A percentile compares a stretch with the other conserved stretches of the same genome.
These are phyloP conservation scores for Fulmarus glacialis DNA, from an alignment of 2,113 vertebrate genomes.

Conservation along the genomic window DNA sequence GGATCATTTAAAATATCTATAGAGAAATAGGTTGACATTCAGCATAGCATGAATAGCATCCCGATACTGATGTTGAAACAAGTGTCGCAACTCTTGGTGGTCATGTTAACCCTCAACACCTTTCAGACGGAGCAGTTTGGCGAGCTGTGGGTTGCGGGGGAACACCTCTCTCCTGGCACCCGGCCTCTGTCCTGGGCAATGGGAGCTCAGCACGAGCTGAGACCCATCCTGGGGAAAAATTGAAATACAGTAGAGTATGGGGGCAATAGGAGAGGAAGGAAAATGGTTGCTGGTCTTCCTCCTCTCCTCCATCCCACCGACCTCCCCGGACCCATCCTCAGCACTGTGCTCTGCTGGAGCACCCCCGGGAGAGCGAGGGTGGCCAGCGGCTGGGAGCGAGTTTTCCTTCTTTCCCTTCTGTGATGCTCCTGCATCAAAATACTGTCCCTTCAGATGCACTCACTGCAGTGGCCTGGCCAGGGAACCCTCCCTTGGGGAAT, in stretches of 20 bases:
- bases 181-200: background rate
- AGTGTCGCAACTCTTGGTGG: background rate
- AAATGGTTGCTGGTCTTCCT: background rate
- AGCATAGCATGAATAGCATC: background rate
- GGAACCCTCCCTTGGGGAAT: background rate
- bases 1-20: background rate
- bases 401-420: background rate
- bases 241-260: background rate
- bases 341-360: background rate
- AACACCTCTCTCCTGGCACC: background rate
- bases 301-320: background rate
- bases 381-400: rapidly evolving
- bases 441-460: background rate
- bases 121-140: background rate
- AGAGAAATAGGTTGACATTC: background rate
- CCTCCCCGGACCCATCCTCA: background rate
- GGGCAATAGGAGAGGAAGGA: background rate
- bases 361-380: background rate
- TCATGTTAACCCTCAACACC: background rate
- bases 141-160: background rate
- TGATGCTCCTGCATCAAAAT: background rate
- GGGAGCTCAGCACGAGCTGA: background rate
- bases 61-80: background rate
- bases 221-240: background rate
- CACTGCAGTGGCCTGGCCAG: background rate